These are phyloP conservation scores for Glaucomys volans DNA, from an alignment of 2,113 vertebrate genomes.

Conservation along the genomic window DNA sequence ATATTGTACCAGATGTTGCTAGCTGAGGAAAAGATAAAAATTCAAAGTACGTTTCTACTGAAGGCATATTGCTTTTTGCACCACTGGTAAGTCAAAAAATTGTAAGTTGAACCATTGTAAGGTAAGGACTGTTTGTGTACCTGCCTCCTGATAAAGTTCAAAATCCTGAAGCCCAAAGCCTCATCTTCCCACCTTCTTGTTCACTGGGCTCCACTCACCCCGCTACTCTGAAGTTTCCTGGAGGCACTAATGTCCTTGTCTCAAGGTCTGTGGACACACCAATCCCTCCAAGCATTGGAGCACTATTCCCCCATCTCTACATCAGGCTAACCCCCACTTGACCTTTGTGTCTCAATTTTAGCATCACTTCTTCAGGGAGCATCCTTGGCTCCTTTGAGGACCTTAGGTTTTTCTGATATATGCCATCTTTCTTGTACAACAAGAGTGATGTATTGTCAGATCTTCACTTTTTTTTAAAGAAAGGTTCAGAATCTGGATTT, in stretches of 20 bases:
- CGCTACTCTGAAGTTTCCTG: background rate
- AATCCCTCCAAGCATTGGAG: background rate
- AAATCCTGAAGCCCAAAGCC: background rate
- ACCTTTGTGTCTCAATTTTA: background rate
- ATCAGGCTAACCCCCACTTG: background rate
- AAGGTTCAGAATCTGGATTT: constrained; percentile 3
- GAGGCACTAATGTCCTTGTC: background rate
- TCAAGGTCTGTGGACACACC: background rate
- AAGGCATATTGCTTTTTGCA: background rate
- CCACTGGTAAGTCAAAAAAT: background rate
- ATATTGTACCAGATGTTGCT: too few relatives aligned
- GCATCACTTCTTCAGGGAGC: background rate
- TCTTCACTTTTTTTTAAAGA: constrained; percentile 23
- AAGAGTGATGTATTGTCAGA: background rate
- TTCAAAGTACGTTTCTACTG: background rate
- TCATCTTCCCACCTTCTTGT: background rate
- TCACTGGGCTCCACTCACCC: background rate
- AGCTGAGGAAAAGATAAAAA: background rate
- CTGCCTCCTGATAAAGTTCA: background rate
- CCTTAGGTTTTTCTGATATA: background rate
- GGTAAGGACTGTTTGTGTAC: background rate
- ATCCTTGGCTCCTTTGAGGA: background rate
- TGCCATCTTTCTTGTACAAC: background rate
- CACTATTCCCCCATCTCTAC: background rate
- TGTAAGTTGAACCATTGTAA: background rate